A percentile compares a stretch with the other conserved stretches of the same genome.
Conservation (phyloP, 2,113 vertebrate genomes). For the rat (Rattus norvegicus) region GRCr8 NC_086022.1:122170501-122171000, state of each 20-base stretch:
- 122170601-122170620: not conserved
- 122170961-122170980: too few species aligned
- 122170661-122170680: not conserved
- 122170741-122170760: not conserved
- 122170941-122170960: not conserved
- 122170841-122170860: not conserved
- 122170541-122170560: not conserved
- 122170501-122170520: not conserved
- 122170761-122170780: not conserved
- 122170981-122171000: not conserved
- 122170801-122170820: not conserved
- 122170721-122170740: not conserved
- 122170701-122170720: not conserved
- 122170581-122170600: not conserved
- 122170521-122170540: not conserved
- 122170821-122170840: not conserved
- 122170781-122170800: not conserved
- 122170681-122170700: not conserved
- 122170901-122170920: not conserved
- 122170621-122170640: not conserved
- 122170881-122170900: not conserved
- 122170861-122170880: not conserved
- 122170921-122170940: not conserved
- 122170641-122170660: not conserved
- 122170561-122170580: not conserved